Base-by-base conservation (phyloP, 2,797 vertebrate genomes). In the Tenualosa ilisha region DNA sequence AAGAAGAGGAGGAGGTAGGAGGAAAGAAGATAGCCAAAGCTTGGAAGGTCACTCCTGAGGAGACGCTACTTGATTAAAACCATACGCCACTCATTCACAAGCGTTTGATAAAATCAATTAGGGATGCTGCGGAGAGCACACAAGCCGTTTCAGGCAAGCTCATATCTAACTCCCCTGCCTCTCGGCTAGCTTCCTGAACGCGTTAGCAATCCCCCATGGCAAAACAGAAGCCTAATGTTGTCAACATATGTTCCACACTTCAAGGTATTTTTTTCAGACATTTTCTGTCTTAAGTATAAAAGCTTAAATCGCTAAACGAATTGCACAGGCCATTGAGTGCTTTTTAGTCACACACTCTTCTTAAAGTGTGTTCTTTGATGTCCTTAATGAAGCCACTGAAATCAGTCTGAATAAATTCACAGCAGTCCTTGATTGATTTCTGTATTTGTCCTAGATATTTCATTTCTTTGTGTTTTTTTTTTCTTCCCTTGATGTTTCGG, bases 391-490 rank as follows among this genome's bases (percentile, higher is more conserved):
- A 91, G 90, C 84, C 68, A 46, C 79, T 85, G 82, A 90, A 90
- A 37, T 83, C 87, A 86, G 68, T 37, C 87, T 90, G 89, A 93
- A 88, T 72, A 82, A 83, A 86, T 86, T 79, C 79, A 63, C 83
- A 90, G 92, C 91, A 91, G 89, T 84, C 88, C 86, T 43, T 89
- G 88, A 94, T 88, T 87, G 93, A 92, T 93, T 92, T 92, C 90
- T 92, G 68, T 88, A 93, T 91, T 93, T 91, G 94, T 94, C 93
- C 92, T 90, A 93, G 91, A 93, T 95, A 43, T 43, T 75, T 40
- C 37, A 75, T 40, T 40, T 92, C 91, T 92, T 93, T 86, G 90
- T 90, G 7, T 85, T 84, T 85, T 61, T 86, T 49, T 84, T 81
- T 87, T 87, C 84, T 85, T 84, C 83, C 31, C 15, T 75, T 37